Percentiles rank a stretch among this genome's conserved stretches.
Conservation (phyloP, 2,888 invertebrate species). For the Ectemnius lituratus region DNA sequence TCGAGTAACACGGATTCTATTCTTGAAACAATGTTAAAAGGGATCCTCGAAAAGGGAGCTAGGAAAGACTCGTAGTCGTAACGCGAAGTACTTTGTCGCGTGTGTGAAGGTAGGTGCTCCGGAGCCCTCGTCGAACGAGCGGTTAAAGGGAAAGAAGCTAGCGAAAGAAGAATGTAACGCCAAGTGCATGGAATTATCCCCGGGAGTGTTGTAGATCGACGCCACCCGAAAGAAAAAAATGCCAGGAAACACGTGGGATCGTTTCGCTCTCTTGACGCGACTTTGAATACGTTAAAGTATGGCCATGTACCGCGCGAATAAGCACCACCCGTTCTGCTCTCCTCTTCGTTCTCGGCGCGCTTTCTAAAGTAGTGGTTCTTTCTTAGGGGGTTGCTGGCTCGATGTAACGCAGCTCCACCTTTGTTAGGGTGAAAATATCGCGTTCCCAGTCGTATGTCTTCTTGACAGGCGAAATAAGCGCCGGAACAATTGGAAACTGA, state of each 20-base stretch:
- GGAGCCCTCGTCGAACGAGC: constrained; percentile 19
- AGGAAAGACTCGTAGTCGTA: constrained; percentile 28
- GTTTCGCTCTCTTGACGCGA: constrained; percentile 63
- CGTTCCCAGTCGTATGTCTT: constrained; percentile 70
- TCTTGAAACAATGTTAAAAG: background rate
- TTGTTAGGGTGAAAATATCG: constrained; percentile 59
- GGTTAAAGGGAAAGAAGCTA: constrained; percentile 40
- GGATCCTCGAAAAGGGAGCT: background rate
- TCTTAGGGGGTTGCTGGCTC: constrained; percentile 8
- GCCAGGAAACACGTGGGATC: constrained; percentile 56
- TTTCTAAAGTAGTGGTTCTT: too few species aligned
- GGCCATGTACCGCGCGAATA: constrained; percentile 41
- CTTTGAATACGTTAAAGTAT: constrained; percentile 59
- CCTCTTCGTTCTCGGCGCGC: too few species aligned
- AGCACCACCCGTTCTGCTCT: too few species aligned
- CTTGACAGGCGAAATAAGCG: constrained; percentile 74
- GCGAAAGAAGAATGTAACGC: constrained; percentile 54
- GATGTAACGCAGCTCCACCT: constrained; percentile 26
- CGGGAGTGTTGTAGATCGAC: constrained; percentile 70
- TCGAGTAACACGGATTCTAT: background rate
- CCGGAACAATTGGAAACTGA: constrained; percentile 70
- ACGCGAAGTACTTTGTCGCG: constrained; percentile 59
- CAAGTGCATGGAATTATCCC: constrained; percentile 74
- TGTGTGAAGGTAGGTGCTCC: constrained; percentile 10
- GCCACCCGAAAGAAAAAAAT: constrained; percentile 19